These are phyloP conservation scores for Acomys russatus DNA, from an alignment of 2,797 vertebrate species.

Conservation along the genomic window DNA sequence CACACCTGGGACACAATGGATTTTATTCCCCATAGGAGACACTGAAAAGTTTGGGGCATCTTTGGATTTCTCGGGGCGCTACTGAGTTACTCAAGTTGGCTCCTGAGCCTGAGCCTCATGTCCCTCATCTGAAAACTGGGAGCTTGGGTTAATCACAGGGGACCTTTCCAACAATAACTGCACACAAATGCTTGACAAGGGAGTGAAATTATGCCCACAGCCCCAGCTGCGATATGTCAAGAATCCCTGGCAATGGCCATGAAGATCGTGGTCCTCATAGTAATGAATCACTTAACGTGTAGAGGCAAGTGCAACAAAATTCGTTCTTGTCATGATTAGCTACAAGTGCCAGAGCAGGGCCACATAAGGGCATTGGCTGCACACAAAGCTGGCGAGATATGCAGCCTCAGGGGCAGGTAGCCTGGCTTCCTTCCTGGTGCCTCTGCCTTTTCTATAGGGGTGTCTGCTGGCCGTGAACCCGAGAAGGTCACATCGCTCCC, in stretches of 20 bases:
- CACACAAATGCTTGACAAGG: conserved; percentile 45
- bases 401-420: not conserved
- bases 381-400: accelerated
- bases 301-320: not conserved
- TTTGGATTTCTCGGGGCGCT: not conserved
- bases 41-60: not conserved
- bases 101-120: not conserved
- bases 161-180: conserved; percentile 28
- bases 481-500: not conserved
- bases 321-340: not conserved
- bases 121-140: conserved; percentile 30
- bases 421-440: not conserved
- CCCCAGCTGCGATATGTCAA: conserved; percentile 60
- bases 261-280: conserved; percentile 35
- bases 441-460: not conserved
- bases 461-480: not conserved
- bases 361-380: not conserved
- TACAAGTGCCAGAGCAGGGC: not conserved
- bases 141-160: not conserved
- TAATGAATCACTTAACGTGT: not conserved
- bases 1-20: not conserved
- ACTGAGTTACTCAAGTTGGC: not conserved
- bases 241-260: conserved; percentile 51
- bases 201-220: conserved; percentile 29
- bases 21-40: not conserved